A percentile compares a stretch with the other conserved stretches of the same genome.
These are phyloP conservation scores for Cnemophilus loriae DNA, from an alignment of 2,113 vertebrate species.

Conservation along the genomic window DNA sequence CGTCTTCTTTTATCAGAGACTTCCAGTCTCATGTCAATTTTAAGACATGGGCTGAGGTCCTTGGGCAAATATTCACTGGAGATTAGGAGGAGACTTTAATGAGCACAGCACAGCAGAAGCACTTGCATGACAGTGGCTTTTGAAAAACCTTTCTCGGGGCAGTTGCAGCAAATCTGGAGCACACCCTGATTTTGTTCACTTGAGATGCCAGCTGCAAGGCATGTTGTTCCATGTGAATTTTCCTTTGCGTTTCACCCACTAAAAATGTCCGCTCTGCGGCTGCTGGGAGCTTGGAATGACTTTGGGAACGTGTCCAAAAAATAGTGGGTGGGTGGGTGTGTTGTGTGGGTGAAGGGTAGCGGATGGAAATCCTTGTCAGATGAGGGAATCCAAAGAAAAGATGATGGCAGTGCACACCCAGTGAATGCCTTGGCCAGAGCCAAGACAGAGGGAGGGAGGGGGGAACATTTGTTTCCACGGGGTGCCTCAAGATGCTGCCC, in stretches of 20 bases:
- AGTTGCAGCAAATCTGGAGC: conserved; percentile 34
- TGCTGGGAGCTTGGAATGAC: background rate
- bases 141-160: conserved; percentile 39
- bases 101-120: background rate
- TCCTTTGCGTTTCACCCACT: background rate
- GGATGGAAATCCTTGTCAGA: background rate
- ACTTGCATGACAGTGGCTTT: background rate
- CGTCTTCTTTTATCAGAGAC: background rate
- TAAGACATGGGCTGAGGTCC: background rate
- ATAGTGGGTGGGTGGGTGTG: background rate
- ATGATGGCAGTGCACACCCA: background rate
- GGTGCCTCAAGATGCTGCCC: background rate
- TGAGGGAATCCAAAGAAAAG: background rate
- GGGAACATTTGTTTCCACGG: background rate
- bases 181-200: conserved; percentile 6
- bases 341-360: background rate
- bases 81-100: background rate
- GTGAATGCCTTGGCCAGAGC: background rate
- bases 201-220: conserved; percentile 44
- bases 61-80: background rate
- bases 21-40: conserved; percentile 1
- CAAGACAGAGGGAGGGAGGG: background rate
- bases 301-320: background rate
- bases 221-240: background rate
- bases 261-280: background rate